Base-by-base conservation (phyloP, 2,797 vertebrate species). In the Gymnothorax javanicus region DNA sequence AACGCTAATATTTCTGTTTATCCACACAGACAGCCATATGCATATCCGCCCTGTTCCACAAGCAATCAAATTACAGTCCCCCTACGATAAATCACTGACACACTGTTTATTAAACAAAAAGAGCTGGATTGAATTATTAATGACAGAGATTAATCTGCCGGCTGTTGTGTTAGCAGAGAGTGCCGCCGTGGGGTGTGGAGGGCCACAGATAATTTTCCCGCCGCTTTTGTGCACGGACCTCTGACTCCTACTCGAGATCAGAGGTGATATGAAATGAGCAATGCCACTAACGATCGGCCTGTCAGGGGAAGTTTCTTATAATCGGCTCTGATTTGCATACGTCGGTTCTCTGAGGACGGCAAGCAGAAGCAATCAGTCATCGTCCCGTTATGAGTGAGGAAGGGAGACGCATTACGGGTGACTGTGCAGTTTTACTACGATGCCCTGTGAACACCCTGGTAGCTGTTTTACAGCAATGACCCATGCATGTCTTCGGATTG, bases 81-180 rank as follows among this genome's bases (percentile, higher is more conserved):
- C 94, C 92, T 95, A 96, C 93, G 50, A 97, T 98, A 94, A 94
- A 97, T 97, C 97, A 97, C 96, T 97, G 96, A 96, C 97, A 97
- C 94, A 96, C 96, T 93, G 96, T 96, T 98, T 98, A 99, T 97
- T 97, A 98, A 97, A 98, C 96, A 96, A 96, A 97, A 96, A 95
- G 93, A 94, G 94, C 92, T 95, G 94, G 83, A 20, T 95, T 95
- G 96, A 97, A 96, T 96, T 96, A 96, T 96, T 96, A 96, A 96
- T 93, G 89, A 93, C 94, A 91, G 90, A 92, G 95, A 96, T 96
- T 96, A 93, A 90, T 87, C 87, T 86, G 62, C 43, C 82, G 82
- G 23, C 85, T 79, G 73, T 57, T 84, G 54, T 86, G 62, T 71
- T 84, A 88, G 52, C 52, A 79, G 71, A 84, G 87, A 84, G 77